Base-by-base conservation (phyloP, 2,113 vertebrate genomes). In the Chauna torquata region DNA sequence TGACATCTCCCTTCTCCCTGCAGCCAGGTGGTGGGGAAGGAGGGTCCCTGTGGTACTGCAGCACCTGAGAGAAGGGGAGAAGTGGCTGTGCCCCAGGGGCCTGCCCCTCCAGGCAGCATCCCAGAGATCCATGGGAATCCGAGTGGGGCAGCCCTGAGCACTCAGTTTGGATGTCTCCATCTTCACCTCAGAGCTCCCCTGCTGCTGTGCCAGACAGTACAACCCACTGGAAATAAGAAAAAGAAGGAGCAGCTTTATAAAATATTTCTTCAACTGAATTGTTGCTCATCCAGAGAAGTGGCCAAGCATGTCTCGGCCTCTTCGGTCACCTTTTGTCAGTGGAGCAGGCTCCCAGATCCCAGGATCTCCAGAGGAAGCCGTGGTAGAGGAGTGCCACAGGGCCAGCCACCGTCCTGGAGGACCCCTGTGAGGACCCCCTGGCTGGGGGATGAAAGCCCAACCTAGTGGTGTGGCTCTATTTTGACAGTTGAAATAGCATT, bases 241-340 rank as follows among this genome's bases (percentile, higher is more conserved):
- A 93, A 77, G 66, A 88, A 85, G 82, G 45, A 82, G 61, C 64
- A 93, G 58, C 49, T 54, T 65, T 66, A 69, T 83, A 77, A 92
- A 90, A 74, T 81, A 90, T 62, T 94, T 93, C 80, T 81, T 90
- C 64, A 83, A 36, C 55, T 86, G 76, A 80, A 54, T 28, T 83
- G 82, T 83, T 95, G 34, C 77, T 88, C 91, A 50, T 58, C 45
- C 54, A 38, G 57, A 93, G 30, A 44, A 76, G 23, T 9, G 42
- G 32, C 50, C 5, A 3, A 59, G 49, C 0, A 0, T 28, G 19
- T 65, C 78, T 42, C 49, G 78, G 50, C 72, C 22, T 89, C 65
- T 71, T 66, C 0, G 1, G 70, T 70, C 32, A 71, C 38, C 61
- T 82, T 49, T 64, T 52, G 52, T 36, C 62, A 95, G 79, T 70